phyloP scores from a whole-genome alignment of 2,113 vertebrate genomes.

The Tragulus kanchil region DNA sequence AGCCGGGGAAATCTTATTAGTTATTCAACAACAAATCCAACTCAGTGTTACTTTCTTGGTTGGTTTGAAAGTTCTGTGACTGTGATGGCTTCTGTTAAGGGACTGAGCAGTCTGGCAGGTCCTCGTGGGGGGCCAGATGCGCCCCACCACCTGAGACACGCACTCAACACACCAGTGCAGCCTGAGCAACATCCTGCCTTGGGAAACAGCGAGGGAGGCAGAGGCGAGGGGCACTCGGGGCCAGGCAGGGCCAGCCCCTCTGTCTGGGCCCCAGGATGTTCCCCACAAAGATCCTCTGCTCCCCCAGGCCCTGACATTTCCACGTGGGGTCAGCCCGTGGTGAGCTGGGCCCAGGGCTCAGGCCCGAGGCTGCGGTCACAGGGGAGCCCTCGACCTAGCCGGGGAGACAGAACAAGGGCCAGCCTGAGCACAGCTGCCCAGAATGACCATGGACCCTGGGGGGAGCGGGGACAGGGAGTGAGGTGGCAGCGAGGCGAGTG shows the following conservation, averaged over 20 bases:
- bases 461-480: not conserved
- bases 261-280: rapidly evolving
- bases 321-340: too few species aligned
- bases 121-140: not conserved
- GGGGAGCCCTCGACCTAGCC: not conserved
- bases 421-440: not conserved
- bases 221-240: rapidly evolving
- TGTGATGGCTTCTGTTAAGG: not conserved
- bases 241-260: too few species aligned
- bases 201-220: not conserved
- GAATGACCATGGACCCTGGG: not conserved
- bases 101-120: not conserved
- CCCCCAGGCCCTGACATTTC: not conserved
- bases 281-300: not conserved
- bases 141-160: not conserved
- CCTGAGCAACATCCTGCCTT: not conserved
- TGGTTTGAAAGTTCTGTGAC: not conserved
- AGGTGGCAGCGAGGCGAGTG: rapidly evolving
- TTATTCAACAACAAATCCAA: not conserved
- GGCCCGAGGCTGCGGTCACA: not conserved
- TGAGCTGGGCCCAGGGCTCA: not conserved
- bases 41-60: not conserved
- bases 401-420: too few species aligned
- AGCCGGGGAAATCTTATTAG: not conserved
- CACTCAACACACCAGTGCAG: rapidly evolving